Percentiles rank a stretch among this genome's conserved stretches.
Evolutionary conservation across 2,797 vertebrate genomes (phyloP).

Genomic region (Delichon dasypus): DNA sequence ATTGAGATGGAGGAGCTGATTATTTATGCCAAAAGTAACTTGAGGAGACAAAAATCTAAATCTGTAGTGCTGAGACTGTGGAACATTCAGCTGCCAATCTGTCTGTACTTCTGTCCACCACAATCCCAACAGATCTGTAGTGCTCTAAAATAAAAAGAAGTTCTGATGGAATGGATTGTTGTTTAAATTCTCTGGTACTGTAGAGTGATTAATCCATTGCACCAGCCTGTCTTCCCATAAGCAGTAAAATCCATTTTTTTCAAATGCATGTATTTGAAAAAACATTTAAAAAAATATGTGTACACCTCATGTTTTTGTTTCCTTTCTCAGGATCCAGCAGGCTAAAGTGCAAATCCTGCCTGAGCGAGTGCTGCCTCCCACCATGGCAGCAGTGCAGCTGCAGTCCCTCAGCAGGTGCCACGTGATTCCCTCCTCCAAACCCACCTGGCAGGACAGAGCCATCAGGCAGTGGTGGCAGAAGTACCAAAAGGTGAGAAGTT

Average conservation of each 20-base stretch:
- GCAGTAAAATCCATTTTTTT: neutral
- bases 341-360: conserved; percentile 97
- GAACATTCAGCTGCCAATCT: neutral
- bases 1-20: neutral
- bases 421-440: conserved; percentile 75
- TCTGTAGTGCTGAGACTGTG: neutral
- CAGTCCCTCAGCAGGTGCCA: conserved; percentile 82
- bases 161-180: neutral
- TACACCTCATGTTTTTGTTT: accelerated
- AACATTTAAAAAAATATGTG: accelerated
- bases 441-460: conserved; percentile 78
- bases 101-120: neutral
- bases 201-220: neutral
- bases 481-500: conserved; percentile 85
- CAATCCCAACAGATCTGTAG: neutral
- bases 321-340: conserved; percentile 85
- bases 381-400: conserved; percentile 88
- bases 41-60: neutral
- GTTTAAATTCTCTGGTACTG: neutral
- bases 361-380: conserved; percentile 89
- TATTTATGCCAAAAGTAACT: neutral
- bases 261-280: neutral
- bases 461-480: conserved; percentile 84
- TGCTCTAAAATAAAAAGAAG: neutral
- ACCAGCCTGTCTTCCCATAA: neutral